Evolutionary conservation across 2,888 invertebrate species (phyloP).

Genomic region (Busseola fusca): DNA sequence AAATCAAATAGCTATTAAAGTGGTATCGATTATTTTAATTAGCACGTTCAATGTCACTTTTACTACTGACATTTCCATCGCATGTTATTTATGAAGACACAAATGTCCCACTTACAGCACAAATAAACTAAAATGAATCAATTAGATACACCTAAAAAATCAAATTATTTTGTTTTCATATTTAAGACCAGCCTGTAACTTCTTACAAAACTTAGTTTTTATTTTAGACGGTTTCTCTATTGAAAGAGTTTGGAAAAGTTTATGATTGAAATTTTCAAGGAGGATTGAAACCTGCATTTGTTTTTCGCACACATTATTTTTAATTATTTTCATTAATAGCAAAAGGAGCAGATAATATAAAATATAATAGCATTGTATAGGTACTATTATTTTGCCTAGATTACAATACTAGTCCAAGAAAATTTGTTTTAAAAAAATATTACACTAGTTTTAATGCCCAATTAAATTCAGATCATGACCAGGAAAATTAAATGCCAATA

Average conservation of each 20-base stretch:
- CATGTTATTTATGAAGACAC: conserved; percentile 50
- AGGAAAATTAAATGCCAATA: neutral
- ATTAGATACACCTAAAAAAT: conserved; percentile 13
- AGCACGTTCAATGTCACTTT: conserved; percentile 52
- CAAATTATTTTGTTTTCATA: conserved; percentile 1
- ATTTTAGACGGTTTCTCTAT: neutral
- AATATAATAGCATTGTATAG: no score
- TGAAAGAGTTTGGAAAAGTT: conserved; percentile 2
- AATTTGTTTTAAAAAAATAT: neutral
- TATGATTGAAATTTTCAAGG: neutral
- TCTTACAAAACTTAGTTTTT: neutral
- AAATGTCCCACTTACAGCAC: conserved; percentile 19
- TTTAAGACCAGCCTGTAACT: neutral
- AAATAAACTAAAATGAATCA: conserved; percentile 49
- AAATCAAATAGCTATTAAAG: conserved; percentile 46
- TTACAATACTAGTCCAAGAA: no score
- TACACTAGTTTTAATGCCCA: neutral
- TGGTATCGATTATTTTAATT: conserved; percentile 57
- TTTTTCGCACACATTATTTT: neutral
- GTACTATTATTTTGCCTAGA: no score
- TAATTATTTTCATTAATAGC: neutral
- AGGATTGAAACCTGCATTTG: neutral
- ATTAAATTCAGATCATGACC: neutral
- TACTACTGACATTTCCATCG: conserved; percentile 38
- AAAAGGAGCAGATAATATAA: neutral